Evolutionary conservation across 2,113 vertebrate genomes (phyloP), one percentile per base, ranked within the genome.

Genomic region (Lasiurus cinereus): DNA sequence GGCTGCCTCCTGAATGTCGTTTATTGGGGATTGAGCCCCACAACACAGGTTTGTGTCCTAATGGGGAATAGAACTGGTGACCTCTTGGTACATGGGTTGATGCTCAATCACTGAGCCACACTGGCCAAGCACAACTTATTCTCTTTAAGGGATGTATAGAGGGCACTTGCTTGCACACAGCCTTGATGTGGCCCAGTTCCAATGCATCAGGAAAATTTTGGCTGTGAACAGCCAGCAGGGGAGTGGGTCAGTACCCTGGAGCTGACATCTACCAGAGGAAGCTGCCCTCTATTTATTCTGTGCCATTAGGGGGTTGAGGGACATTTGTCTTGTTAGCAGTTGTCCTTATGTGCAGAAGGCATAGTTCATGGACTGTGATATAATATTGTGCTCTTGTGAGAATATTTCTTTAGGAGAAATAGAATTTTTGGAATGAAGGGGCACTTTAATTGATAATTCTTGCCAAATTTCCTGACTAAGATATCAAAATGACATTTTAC

Each of bases 181-280:
- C 2, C 15, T 18, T 6, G 0, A 39, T 21, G 36, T 50, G 59
- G 59, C 46, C 59, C 31, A 3, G 24, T 9, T 33, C 21, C 0
- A 69, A 18, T 43, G 46, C 0, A 0, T 5, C 4, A 4, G 62
- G 8, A 0, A 6, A 16, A 8, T 1, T 8, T 18, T 29, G 83
- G 29, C n/a, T 16, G 24, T 3, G 64, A 11, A 66, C 31, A 36
- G 10, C 48, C 33, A 0, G 2, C 0, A 6, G 48, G 18, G 56
- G 19, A 1, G 0, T 1, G 18, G 52, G 0, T 33, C 21, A 0
- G 36, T 12, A 1, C 12, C 31, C 18, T 0, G 19, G 24, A 3
- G 48, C 46, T 5, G 76, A 0, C 1, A 8, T 27, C 0, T 0
- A 5, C 74, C 48, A 0, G 0, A 8, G 39, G 78, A 6, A 8